A percentile compares a stretch with the other conserved stretches of the same genome.
These are phyloP conservation scores for Atta colombica DNA, from an alignment of 1,140 invertebrate species.

Conservation along the genomic window DNA sequence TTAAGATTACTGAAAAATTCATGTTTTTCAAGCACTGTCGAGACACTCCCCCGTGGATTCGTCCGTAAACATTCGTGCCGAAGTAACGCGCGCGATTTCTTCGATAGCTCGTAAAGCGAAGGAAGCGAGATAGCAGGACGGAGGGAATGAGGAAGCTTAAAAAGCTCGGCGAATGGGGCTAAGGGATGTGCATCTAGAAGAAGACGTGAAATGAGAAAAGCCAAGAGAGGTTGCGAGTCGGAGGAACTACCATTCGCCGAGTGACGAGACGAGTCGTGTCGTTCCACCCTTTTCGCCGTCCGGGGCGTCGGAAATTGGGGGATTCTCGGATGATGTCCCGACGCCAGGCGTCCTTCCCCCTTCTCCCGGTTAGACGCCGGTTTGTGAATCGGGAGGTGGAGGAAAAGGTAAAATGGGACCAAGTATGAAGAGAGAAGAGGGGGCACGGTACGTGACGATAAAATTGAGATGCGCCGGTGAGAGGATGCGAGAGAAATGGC, in stretches of 20 bases:
- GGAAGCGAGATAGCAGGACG: not conserved
- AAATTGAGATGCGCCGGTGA: constrained; percentile 74
- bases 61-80: constrained; percentile 56
- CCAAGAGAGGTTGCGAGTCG: not conserved
- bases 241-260: not conserved
- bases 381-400: constrained; percentile 30
- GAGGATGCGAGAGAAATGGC: constrained; percentile 15
- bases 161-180: constrained; percentile 22
- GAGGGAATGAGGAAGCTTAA: not conserved
- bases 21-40: constrained; percentile 28
- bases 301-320: constrained; percentile 73
- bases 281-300: constrained; percentile 42
- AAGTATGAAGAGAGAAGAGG: not conserved
- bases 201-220: constrained; percentile 37
- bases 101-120: not conserved
- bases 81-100: constrained; percentile 37
- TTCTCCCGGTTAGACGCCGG: constrained; percentile 18
- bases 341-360: constrained; percentile 14
- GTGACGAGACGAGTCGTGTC: constrained; percentile 47
- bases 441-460: constrained; percentile 67
- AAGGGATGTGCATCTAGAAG: constrained; percentile 1
- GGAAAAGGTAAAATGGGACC: not conserved
- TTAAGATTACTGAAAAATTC: constrained; percentile 36
- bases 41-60: not conserved
- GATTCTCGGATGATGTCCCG: constrained; percentile 47